Evolutionary conservation across 2,113 vertebrate species (phyloP), one percentile per base, ranked within the genome.

Genomic region (Melanostigma gelatinosum): DNA sequence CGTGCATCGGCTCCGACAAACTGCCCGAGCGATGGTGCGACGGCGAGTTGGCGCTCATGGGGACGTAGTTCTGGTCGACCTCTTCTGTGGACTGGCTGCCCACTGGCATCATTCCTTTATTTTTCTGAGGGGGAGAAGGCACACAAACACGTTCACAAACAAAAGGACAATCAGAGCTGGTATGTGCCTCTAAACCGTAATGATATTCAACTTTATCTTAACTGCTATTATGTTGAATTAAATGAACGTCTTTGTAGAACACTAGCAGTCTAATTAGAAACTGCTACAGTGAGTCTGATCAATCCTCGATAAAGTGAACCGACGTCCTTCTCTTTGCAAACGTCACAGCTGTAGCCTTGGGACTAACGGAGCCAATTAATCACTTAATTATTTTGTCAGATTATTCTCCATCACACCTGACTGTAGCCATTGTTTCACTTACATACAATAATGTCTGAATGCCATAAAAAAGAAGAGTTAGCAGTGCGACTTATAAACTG

Each of bases 61-160:
- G 97, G 38, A 99, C 98, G 20, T 99, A 99, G 95, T 99, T 99
- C 94, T 99, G 98, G 91, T 98, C 97, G 69, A 97, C 87, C 89
- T 99, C 98, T 87, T 99, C 98, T 60, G 93, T 96, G 55, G 97
- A 98, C 71, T 97, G 88, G 70, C 93, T 97, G 87, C 96, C 96
- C 64, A 97, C 92, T 69, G 96, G 96, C 93, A 98, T 91, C 90
- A 98, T 96, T 83, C 95, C 97, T 96, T 97, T 98, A 92, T 96
- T 97, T 96, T 98, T 98, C 98, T 99, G 94, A 4, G 9, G 63
- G 63, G 1, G 16, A 77, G 15, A 72, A 71, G 18, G 10, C n/a
- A 83, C 1, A 58, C 6, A 52, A 3, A 22, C 4, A 52, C 11
- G 32, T 27, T 46, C n/a, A 67, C 4, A 65, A 65, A 72, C 16